phyloP scores from a whole-genome alignment of 1,140 invertebrate species.

The honey bee (Apis mellifera) region DNA sequence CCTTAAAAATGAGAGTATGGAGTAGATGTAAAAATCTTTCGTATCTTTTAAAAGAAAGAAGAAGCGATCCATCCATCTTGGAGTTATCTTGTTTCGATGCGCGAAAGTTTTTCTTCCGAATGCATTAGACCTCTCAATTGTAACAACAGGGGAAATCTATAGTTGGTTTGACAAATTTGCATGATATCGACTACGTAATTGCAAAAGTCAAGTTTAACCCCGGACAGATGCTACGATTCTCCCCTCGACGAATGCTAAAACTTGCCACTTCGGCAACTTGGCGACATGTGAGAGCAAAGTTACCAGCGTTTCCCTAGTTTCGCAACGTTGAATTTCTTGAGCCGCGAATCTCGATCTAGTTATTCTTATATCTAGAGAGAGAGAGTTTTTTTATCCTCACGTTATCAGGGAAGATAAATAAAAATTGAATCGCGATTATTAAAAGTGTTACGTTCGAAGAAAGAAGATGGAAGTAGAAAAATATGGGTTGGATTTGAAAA shows the following conservation, averaged over 20 bases:
- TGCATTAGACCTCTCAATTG: not conserved
- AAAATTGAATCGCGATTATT: too few species aligned
- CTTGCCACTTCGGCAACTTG: constrained; percentile 36
- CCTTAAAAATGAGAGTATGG: too few species aligned
- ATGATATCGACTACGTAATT: constrained; percentile 67
- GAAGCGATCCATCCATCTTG: not conserved
- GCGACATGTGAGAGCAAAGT: constrained; percentile 52
- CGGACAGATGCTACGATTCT: constrained; percentile 13
- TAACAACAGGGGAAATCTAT: not conserved
- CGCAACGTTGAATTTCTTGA: not conserved
- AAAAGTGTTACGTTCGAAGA: too few species aligned
- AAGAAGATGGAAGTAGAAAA: too few species aligned
- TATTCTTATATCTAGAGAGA: too few species aligned
- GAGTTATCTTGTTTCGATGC: not conserved
- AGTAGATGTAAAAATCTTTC: too few species aligned
- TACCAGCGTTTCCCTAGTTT: constrained; percentile 10
- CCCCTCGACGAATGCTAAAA: constrained; percentile 38
- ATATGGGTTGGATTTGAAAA: too few species aligned
- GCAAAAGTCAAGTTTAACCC: constrained; percentile 28
- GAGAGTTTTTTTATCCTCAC: too few species aligned
- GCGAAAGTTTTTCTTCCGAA: constrained; percentile 3
- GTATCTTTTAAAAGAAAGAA: not conserved
- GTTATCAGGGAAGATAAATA: too few species aligned
- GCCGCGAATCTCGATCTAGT: not conserved
- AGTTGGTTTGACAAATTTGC: constrained; percentile 40